Evolutionary conservation across 2,888 invertebrate species (phyloP).

Genomic region (Tetragonula carbonaria): DNA sequence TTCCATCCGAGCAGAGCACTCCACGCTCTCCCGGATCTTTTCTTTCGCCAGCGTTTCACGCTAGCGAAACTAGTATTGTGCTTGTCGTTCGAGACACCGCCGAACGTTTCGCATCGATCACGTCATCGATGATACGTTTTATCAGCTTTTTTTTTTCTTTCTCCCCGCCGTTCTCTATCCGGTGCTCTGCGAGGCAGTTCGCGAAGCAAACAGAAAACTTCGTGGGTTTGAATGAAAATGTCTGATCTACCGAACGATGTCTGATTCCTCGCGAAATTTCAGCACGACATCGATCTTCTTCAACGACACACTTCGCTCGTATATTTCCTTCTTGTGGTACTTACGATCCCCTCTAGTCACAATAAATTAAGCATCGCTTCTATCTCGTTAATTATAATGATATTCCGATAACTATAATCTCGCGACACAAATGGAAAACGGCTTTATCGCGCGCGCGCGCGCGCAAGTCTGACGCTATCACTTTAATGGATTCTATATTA

Average conservation of each 20-base stretch:
- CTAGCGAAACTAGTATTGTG: no score
- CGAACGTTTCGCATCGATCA: conserved; percentile 1
- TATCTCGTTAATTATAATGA: neutral
- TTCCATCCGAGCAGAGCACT: conserved; percentile 24
- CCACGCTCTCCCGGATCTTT: neutral
- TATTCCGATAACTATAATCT: neutral
- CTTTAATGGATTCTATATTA: neutral
- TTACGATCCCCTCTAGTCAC: neutral
- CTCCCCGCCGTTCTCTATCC: no score
- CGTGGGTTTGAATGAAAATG: neutral
- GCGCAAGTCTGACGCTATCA: no score
- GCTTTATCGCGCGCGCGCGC: neutral
- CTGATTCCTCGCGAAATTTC: neutral
- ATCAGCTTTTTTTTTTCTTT: neutral
- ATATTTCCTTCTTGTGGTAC: neutral
- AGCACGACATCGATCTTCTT: neutral
- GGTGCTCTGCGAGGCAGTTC: no score
- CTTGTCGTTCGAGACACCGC: neutral
- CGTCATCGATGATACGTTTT: neutral
- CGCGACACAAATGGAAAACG: neutral
- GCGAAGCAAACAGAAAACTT: neutral
- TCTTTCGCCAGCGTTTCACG: neutral
- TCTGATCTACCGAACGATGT: neutral
- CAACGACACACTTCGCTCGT: neutral
- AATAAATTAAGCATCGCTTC: neutral